phyloP scores from a whole-genome alignment of 2,113 vertebrate species.

The Erpornis zantholeuca region DNA sequence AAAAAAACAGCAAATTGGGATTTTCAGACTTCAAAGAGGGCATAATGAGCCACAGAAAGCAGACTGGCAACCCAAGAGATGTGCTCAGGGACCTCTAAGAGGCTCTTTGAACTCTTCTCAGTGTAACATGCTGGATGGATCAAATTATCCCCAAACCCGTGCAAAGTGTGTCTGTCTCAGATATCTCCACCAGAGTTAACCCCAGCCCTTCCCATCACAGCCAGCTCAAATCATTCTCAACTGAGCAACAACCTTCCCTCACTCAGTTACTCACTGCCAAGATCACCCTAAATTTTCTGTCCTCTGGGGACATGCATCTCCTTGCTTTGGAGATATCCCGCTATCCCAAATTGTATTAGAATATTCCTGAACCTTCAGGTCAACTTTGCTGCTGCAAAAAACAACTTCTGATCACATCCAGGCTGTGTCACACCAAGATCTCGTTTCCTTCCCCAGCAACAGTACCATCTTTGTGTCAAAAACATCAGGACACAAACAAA shows the following conservation, averaged over 20 bases:
- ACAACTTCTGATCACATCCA: not conserved
- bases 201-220: conserved; percentile 5
- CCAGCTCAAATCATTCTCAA: not conserved
- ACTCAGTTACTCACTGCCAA: not conserved
- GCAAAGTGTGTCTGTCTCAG: not conserved
- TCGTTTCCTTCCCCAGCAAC: not conserved
- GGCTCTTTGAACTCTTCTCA: not conserved
- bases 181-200: not conserved
- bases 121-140: not conserved
- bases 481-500: conserved; percentile 23
- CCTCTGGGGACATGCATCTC: fast-evolving
- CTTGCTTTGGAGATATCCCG: not conserved
- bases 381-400: not conserved
- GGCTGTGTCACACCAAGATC: not conserved
- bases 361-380: conserved; percentile 2
- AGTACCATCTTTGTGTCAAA: conserved; percentile 37
- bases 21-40: conserved; percentile 53
- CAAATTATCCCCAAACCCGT: not conserved
- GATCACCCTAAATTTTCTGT: not conserved
- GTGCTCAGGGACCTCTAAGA: not conserved
- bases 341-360: not conserved
- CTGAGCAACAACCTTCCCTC: not conserved
- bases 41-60: conserved; percentile 3
- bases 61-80: conserved; percentile 1
- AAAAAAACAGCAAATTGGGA: conserved; percentile 37